Conservation (phyloP, 1,140 invertebrate species). For the Ostrea denselamellosa region DNA sequence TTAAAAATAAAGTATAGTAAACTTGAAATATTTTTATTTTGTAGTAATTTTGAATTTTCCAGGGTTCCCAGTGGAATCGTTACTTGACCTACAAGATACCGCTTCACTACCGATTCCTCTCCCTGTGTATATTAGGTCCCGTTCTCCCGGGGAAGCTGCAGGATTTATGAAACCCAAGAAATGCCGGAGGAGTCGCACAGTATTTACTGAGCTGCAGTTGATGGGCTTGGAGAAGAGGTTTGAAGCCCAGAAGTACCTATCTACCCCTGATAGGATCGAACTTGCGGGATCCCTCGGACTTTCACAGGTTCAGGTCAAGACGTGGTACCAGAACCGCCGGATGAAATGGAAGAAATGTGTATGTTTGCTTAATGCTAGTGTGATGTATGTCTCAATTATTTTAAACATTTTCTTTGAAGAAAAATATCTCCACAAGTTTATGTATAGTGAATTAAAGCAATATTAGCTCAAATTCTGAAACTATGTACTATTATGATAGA, state of each 20-base stretch:
- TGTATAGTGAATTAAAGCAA: no score
- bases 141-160: slow-evolving; percentile 67
- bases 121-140: slow-evolving; percentile 75
- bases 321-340: slow-evolving; percentile 79
- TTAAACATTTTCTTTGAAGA: no score
- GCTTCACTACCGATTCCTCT: slow-evolving; percentile 67
- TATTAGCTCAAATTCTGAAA: no score
- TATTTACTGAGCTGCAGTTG: slow-evolving; percentile 77
- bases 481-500: no score
- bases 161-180: slow-evolving; percentile 69
- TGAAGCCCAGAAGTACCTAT: slow-evolving; percentile 96
- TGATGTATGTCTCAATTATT: no score
- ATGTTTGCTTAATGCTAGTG: not conserved
- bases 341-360: slow-evolving; percentile 80
- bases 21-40: no score
- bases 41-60: not conserved
- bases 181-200: slow-evolving; percentile 74
- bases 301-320: slow-evolving; percentile 94
- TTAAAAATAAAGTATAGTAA: no score
- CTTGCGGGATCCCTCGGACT: slow-evolving; percentile 93
- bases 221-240: slow-evolving; percentile 90
- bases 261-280: slow-evolving; percentile 97
- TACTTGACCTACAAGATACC: slow-evolving; percentile 1
- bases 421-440: no score
- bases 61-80: slow-evolving; percentile 13